Conservation (phyloP, 2,113 vertebrate species). For the Scatophagus argus region DNA sequence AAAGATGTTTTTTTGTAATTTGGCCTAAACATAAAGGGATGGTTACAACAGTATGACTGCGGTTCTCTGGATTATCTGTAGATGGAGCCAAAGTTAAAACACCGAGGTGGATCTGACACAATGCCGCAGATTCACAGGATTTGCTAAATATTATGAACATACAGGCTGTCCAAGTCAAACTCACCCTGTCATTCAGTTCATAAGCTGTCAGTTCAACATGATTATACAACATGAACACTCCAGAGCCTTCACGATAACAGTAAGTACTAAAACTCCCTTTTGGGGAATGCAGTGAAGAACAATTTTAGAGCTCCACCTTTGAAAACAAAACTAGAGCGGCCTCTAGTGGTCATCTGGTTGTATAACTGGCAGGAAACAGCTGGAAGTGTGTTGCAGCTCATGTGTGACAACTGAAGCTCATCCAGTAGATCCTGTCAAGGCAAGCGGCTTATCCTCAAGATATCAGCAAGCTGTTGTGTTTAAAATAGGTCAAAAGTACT, state of each 20-base stretch:
- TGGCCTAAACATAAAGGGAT: background rate
- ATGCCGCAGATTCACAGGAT: background rate
- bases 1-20: background rate
- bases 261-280: background rate
- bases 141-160: background rate
- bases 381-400: slow-evolving; percentile 1
- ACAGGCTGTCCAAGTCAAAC: background rate
- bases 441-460: slow-evolving; percentile 50
- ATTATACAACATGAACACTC: background rate
- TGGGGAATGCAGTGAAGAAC: too few relatives aligned
- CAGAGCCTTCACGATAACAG: background rate
- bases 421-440: slow-evolving; percentile 45
- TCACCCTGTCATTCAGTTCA: slow-evolving; percentile 1
- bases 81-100: slow-evolving; percentile 36
- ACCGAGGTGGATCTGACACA: background rate
- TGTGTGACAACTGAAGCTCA: slow-evolving; percentile 37
- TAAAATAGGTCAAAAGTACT: slow-evolving; percentile 23
- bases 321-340: slow-evolving; percentile 19
- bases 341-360: slow-evolving; percentile 26
- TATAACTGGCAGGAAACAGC: slow-evolving; percentile 6
- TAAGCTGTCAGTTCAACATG: background rate
- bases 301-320: background rate
- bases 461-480: background rate
- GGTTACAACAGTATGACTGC: slow-evolving; percentile 1
- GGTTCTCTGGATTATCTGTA: slow-evolving; percentile 41